Percentiles rank a stretch among this genome's conserved stretches.
Conservation (phyloP, 2,797 vertebrate genomes). For the Toxotes lorentzi region DNA sequence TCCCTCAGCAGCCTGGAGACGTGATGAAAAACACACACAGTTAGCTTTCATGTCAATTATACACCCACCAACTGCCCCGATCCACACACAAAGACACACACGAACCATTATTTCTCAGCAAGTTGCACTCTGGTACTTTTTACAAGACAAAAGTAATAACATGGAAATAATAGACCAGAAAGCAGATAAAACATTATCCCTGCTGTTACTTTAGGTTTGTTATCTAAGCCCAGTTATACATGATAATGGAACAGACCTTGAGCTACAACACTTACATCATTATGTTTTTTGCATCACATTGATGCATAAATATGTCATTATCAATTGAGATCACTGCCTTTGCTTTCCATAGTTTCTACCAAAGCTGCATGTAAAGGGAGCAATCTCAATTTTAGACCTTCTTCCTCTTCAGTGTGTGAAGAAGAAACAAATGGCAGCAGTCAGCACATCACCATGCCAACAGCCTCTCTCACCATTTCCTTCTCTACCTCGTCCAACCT, state of each 20-base stretch:
- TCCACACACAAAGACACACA: slow-evolving; percentile 12
- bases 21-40: slow-evolving; percentile 16
- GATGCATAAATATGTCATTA: too few relatives aligned
- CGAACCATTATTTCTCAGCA: background rate
- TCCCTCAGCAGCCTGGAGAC: slow-evolving; percentile 90
- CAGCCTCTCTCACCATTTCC: slow-evolving; percentile 46
- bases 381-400: slow-evolving; percentile 20
- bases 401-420: slow-evolving; percentile 13
- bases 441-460: slow-evolving; percentile 67
- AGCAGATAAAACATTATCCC: background rate
- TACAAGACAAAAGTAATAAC: background rate
- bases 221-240: background rate
- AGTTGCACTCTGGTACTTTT: background rate
- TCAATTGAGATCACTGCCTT: background rate
- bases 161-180: background rate
- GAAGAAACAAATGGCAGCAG: slow-evolving; percentile 50
- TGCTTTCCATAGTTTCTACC: slow-evolving; percentile 2
- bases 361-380: slow-evolving; percentile 8
- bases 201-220: background rate
- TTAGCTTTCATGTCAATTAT: slow-evolving; percentile 37
- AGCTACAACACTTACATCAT: background rate
- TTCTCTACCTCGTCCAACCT: slow-evolving; percentile 28
- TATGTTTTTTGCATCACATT: background rate
- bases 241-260: slow-evolving; percentile 2
- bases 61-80: slow-evolving; percentile 14